Percentiles rank a stretch among this genome's conserved stretches.
Conservation (phyloP, 1,140 invertebrate genomes). For the Ridgeia piscesae region DNA sequence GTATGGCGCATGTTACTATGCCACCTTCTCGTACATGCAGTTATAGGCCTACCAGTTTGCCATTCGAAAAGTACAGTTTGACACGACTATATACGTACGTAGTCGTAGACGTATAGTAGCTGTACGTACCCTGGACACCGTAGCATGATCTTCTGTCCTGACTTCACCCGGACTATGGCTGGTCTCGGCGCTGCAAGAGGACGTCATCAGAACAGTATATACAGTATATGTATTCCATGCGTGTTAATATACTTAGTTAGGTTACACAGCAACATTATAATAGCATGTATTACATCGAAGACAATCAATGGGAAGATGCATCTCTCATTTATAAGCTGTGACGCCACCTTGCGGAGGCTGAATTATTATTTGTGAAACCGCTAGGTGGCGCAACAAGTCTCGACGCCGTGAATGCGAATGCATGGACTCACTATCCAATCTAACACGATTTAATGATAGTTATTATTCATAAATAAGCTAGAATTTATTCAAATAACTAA, state of each 20-base stretch:
- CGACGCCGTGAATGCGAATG: not conserved
- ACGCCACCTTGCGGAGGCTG: too few relatives aligned
- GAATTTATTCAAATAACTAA: not conserved
- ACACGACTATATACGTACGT: too few relatives aligned
- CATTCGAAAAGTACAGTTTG: too few relatives aligned
- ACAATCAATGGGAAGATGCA: too few relatives aligned
- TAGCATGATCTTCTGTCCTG: not conserved
- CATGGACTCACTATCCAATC: not conserved
- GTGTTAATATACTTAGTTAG: too few relatives aligned
- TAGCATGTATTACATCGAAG: too few relatives aligned
- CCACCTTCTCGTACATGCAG: too few relatives aligned
- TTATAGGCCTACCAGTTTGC: too few relatives aligned
- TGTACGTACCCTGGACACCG: not conserved
- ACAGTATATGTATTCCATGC: too few relatives aligned
- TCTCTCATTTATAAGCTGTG: too few relatives aligned
- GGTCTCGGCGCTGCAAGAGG: not conserved
- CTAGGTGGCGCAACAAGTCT: not conserved
- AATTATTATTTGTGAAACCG: not conserved
- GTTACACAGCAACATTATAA: too few relatives aligned
- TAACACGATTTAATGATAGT: not conserved
- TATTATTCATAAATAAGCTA: not conserved
- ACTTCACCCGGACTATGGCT: not conserved
- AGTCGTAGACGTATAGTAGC: not conserved
- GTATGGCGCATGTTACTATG: too few relatives aligned
- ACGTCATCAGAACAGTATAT: not conserved